A percentile compares a stretch with the other conserved stretches of the same genome.
Conservation (phyloP, 1,140 invertebrate genomes). For the Drosophila melanica region DNA sequence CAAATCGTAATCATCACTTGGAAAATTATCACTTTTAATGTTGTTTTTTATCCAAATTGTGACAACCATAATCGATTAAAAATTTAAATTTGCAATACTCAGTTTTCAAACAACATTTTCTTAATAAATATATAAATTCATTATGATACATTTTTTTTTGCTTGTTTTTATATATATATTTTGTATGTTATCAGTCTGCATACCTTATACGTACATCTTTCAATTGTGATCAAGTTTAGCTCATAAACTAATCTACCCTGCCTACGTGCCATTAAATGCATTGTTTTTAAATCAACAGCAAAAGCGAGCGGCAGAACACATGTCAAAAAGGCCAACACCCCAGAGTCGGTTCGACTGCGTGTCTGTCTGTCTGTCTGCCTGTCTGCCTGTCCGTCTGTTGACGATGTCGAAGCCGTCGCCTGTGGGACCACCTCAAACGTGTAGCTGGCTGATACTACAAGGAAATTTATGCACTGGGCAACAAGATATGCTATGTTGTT, state of each 20-base stretch:
- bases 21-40: too few species aligned
- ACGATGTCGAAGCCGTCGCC: neutral
- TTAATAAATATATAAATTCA: too few species aligned
- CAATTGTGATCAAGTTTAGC: neutral
- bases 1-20: too few species aligned
- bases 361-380: neutral
- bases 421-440: constrained; percentile 34
- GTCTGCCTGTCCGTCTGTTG: neutral
- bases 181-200: too few species aligned
- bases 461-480: constrained; percentile 23
- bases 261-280: constrained; percentile 6
- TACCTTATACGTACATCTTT: too few species aligned
- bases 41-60: too few species aligned
- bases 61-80: too few species aligned
- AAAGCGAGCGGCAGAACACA: neutral
- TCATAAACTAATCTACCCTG: neutral
- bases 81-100: too few species aligned
- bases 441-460: constrained; percentile 29
- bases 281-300: constrained; percentile 6
- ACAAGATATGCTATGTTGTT: constrained; percentile 6
- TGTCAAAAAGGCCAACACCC: constrained; percentile 7
- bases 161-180: too few species aligned
- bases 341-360: too few species aligned
- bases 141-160: too few species aligned
- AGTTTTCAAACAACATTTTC: too few species aligned